Conservation (phyloP, 2,113 vertebrate species). For the Psilopsiagon aymara region DNA sequence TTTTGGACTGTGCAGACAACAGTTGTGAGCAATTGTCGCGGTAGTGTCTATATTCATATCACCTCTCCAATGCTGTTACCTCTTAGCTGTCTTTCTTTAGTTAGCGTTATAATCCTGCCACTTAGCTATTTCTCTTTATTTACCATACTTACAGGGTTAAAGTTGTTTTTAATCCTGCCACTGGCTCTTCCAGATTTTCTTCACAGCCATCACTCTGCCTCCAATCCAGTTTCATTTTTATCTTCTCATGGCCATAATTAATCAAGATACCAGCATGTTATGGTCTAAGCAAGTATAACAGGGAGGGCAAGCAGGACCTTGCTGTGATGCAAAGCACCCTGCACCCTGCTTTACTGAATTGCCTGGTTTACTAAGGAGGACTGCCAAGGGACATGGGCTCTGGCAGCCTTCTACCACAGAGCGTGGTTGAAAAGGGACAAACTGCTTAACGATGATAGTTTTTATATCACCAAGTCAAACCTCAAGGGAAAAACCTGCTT, state of each 20-base stretch:
- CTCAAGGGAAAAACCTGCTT: neutral
- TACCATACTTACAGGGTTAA: neutral
- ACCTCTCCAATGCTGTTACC: neutral
- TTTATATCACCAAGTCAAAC: neutral
- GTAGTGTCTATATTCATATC: neutral
- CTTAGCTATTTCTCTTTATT: neutral
- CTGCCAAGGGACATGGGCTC: neutral
- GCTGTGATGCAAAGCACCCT: fast-evolving
- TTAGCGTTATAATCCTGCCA: neutral
- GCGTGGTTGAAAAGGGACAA: neutral
- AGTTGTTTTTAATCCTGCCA: neutral
- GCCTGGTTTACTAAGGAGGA: neutral
- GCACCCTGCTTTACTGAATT: neutral
- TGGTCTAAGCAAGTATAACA: neutral
- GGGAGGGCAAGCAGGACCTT: neutral
- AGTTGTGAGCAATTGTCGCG: neutral
- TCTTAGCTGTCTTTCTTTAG: neutral
- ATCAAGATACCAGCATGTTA: neutral
- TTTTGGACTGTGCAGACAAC: neutral
- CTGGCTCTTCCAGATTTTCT: neutral
- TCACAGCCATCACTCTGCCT: neutral
- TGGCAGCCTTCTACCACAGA: neutral
- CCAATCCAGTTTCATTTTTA: neutral
- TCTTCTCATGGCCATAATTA: neutral
- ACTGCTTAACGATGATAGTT: neutral